Evolutionary conservation across 2,888 invertebrate genomes (phyloP).

Genomic region (Pachliopta kotzebuea): DNA sequence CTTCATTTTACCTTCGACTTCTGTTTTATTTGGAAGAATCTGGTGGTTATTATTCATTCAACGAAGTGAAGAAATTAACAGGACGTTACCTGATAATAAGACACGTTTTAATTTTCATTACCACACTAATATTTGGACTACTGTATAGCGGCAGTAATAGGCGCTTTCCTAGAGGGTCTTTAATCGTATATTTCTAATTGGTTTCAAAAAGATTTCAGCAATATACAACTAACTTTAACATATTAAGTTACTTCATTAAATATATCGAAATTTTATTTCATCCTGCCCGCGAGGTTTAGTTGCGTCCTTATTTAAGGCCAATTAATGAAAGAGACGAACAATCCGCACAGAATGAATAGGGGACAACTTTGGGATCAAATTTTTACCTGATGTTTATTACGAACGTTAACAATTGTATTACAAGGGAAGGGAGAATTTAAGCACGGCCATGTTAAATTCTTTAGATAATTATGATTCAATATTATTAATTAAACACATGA

Average conservation of each 20-base stretch:
- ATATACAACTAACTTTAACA: background rate
- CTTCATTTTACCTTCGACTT: background rate
- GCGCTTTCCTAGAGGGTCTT: too few species aligned
- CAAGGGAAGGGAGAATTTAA: constrained; percentile 52
- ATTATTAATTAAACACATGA: background rate
- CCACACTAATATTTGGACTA: too few species aligned
- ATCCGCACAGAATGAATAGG: constrained; percentile 51
- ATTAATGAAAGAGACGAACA: constrained; percentile 67
- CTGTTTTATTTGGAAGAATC: background rate
- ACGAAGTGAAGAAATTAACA: too few species aligned
- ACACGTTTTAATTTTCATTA: too few species aligned
- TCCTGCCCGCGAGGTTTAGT: constrained; percentile 32
- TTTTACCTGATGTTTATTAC: constrained; percentile 76
- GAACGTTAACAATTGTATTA: constrained; percentile 68
- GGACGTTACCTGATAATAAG: too few species aligned
- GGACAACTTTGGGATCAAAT: constrained; percentile 62
- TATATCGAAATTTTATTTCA: constrained; percentile 4
- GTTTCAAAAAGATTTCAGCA: background rate
- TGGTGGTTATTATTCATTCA: too few species aligned
- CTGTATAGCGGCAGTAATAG: background rate
- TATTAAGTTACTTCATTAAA: background rate
- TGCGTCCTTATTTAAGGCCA: constrained; percentile 51
- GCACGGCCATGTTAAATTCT: constrained; percentile 5
- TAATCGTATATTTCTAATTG: background rate
- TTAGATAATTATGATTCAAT: background rate